These are phyloP conservation scores for Piliocolobus tephrosceles DNA, from an alignment of 2,113 vertebrate genomes.

Conservation along the genomic window DNA sequence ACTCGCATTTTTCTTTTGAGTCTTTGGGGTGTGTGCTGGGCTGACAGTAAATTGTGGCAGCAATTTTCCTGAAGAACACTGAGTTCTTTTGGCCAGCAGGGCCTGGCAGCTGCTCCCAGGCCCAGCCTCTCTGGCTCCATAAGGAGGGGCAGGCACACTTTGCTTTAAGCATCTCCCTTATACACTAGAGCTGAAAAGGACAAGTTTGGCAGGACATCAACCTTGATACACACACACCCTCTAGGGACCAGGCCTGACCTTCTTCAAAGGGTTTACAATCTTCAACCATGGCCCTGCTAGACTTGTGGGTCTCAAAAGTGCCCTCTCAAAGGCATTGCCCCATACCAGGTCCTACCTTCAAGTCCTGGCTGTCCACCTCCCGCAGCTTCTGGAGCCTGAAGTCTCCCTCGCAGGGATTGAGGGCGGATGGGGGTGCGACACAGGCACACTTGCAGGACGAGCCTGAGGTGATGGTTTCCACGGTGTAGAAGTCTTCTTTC, in stretches of 20 bases:
- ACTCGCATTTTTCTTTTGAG: background rate
- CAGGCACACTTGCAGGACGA: conserved; percentile 95
- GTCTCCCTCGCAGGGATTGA: conserved; percentile 95
- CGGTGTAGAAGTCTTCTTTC: conserved; percentile 91
- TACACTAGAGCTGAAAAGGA: background rate
- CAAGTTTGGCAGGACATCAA: background rate
- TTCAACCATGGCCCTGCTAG: background rate
- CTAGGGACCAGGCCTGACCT: background rate
- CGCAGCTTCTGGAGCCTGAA: conserved; percentile 91
- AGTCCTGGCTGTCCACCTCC: conserved; percentile 88
- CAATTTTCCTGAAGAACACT: background rate
- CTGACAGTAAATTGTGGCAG: background rate
- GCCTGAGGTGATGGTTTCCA: conserved; percentile 95
- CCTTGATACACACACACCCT: background rate
- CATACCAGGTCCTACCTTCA: conserved; percentile 88
- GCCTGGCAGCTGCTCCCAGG: conserved; percentile 22
- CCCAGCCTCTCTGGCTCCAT: background rate
- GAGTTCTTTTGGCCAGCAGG: conserved; percentile 24
- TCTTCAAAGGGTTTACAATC: background rate
- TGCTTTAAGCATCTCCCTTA: background rate
- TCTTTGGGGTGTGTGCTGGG: background rate
- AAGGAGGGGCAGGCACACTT: background rate
- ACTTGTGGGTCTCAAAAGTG: fast-evolving
- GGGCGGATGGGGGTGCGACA: conserved; percentile 92
- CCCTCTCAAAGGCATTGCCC: background rate